phyloP scores from a whole-genome alignment of 2,888 invertebrate species.

The Sarcophaga rosellei region DNA sequence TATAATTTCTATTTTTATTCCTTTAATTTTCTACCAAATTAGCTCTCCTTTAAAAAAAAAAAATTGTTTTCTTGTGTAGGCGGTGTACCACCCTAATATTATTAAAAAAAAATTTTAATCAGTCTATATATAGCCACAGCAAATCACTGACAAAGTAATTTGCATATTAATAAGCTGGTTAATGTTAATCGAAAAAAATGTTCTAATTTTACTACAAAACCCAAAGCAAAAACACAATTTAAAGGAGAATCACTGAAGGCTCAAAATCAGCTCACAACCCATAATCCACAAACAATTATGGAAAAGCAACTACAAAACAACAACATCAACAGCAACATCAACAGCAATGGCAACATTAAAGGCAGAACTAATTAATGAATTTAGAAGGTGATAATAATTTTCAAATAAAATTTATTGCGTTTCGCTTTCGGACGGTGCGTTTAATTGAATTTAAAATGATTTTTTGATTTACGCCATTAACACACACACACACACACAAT shows the following conservation, averaged over 20 bases:
- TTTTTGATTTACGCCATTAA: slow-evolving; percentile 41
- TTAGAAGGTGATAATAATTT: slow-evolving; percentile 31
- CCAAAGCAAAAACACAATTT: neutral
- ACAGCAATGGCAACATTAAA: neutral
- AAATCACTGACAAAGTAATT: slow-evolving; percentile 10
- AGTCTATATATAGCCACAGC: neutral
- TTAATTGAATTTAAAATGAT: slow-evolving; percentile 35
- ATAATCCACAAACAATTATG: too few species aligned
- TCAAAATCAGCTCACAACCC: neutral
- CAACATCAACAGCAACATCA: neutral
- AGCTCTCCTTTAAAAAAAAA: too few species aligned
- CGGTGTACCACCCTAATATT: too few species aligned
- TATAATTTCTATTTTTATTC: too few species aligned
- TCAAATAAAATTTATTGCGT: slow-evolving; percentile 23
- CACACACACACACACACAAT: neutral
- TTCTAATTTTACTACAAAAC: neutral
- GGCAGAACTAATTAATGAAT: slow-evolving; percentile 4
- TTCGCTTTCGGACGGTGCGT: neutral
- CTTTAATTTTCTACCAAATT: too few species aligned
- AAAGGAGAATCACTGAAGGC: neutral
- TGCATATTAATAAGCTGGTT: slow-evolving; percentile 28
- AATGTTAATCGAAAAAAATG: neutral
- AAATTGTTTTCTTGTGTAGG: too few species aligned
- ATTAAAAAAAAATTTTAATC: neutral
- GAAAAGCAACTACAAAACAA: neutral